phyloP scores from a whole-genome alignment of 2,113 vertebrate species.

The Leucoraja erinaceus region DNA sequence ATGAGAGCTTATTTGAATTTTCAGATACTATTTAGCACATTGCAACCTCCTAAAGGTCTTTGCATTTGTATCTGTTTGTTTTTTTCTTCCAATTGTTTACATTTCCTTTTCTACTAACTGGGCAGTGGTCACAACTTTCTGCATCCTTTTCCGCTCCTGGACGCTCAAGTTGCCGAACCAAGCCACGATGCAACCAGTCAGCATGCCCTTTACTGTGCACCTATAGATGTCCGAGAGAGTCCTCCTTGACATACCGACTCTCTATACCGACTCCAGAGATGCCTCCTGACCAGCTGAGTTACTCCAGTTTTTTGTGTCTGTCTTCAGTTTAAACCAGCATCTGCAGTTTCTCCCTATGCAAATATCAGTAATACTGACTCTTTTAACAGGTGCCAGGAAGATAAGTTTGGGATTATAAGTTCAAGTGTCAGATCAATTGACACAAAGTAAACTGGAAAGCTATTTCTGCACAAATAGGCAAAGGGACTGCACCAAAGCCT shows the following conservation, averaged over 20 bases:
- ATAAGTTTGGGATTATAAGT: conserved; percentile 3
- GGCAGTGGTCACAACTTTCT: too few relatives aligned
- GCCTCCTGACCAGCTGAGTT: too few relatives aligned
- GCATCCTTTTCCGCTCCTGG: too few relatives aligned
- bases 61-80: neutral
- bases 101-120: neutral
- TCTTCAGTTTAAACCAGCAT: too few relatives aligned
- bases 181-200: too few relatives aligned
- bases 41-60: neutral
- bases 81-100: neutral
- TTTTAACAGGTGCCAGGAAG: conserved; percentile 18
- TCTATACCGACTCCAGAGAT: too few relatives aligned
- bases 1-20: neutral
- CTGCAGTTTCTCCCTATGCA: too few relatives aligned
- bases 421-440: neutral
- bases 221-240: too few relatives aligned
- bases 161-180: too few relatives aligned
- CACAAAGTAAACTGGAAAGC: conserved; percentile 22
- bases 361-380: neutral
- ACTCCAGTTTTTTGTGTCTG: too few relatives aligned
- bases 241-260: too few relatives aligned
- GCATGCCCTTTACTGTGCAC: too few relatives aligned
- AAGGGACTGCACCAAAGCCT: conserved; percentile 15
- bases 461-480: conserved; percentile 30
- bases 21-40: neutral